Percentiles rank a stretch among this genome's conserved stretches.
phyloP scores from a whole-genome alignment of 2,888 invertebrate species.

The Epicampocera succincta region DNA sequence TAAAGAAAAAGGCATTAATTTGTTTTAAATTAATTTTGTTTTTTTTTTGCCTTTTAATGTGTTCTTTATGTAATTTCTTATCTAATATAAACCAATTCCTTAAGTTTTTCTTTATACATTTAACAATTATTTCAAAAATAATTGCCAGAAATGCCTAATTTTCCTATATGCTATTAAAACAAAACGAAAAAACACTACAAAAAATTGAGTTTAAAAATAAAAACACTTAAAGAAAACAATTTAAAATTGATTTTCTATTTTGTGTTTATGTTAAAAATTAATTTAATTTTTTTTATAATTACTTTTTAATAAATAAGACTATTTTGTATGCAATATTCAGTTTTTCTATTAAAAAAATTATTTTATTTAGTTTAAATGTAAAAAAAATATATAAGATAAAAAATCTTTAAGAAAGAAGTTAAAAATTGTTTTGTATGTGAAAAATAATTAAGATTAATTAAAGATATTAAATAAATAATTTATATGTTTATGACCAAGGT shows the following conservation, averaged over 20 bases:
- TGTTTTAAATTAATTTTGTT: conserved; percentile 25
- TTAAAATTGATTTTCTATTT: conserved; percentile 48
- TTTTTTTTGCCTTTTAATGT: conserved; percentile 17
- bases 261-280: conserved; percentile 45
- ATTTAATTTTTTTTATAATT: conserved; percentile 41
- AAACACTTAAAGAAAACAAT: conserved; percentile 31
- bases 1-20: conserved; percentile 35
- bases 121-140: conserved; percentile 56
- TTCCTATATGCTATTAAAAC: conserved; percentile 39
- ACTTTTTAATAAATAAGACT: conserved; percentile 26
- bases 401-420: conserved; percentile 23
- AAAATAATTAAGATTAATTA: conserved; percentile 41
- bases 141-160: conserved; percentile 27
- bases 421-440: conserved; percentile 61
- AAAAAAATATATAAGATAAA: conserved; percentile 45
- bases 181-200: too few relatives aligned
- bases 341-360: conserved; percentile 47
- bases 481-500: conserved; percentile 68
- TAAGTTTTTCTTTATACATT: conserved; percentile 11
- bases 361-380: conserved; percentile 52
- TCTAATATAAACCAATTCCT: conserved; percentile 8
- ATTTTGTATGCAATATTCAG: conserved; percentile 47
- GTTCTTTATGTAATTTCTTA: conserved; percentile 29
- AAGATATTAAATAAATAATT: conserved; percentile 15
- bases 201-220: conserved; percentile 27